Base-by-base conservation (phyloP, 1,140 invertebrate species). In the Hypothenemus hampei region DNA sequence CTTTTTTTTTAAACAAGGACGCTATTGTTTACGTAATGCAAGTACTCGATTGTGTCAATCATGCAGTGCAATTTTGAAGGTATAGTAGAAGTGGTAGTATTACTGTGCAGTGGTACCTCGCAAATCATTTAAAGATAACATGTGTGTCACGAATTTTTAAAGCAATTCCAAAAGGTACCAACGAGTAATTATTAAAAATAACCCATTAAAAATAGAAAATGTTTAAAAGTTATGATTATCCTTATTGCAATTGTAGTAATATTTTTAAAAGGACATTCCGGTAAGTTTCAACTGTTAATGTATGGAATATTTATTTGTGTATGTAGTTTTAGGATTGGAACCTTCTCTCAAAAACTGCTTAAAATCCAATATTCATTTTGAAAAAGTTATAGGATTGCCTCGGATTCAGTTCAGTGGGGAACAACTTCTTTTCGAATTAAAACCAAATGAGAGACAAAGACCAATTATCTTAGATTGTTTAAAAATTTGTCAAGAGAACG, bases 401-500 rank as follows among this genome's bases (percentile, higher is more conserved):
- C 65, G 65, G 11, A 62, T 65, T 11, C 52, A 55, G 2, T 36
- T 49, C 43, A 26, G 40, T 18, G 36, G 39, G 18, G 13, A 55
- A 33, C 44, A 57, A 13, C 43, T 68, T 4, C 43, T 69, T 3
- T 57, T 62, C 37, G 45, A 57, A 58, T 35, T 43, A 3, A 26
- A 57, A 18, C 46, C 22, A 20, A 47, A 59, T 22, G 43, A 46
- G 20, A 19, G 70, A 67, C 65, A 70, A 65, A 64, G 74, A 68
- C 50, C 73, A 68, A 70, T 77, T 66, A 67, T 78, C 69, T 53
- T 72, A 61, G 67, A 78, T 59, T 81, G 79, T 69, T 61, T 75
- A 60, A 46, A 61, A 7, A 69, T 62, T 35, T 77, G 75, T 55
- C 63, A 64, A 46, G 55, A 63, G n/a, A 72, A 74, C 59, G 63